Evolutionary conservation across 1,140 invertebrate genomes (phyloP).

Genomic region (Muscidifurax raptorellus): DNA sequence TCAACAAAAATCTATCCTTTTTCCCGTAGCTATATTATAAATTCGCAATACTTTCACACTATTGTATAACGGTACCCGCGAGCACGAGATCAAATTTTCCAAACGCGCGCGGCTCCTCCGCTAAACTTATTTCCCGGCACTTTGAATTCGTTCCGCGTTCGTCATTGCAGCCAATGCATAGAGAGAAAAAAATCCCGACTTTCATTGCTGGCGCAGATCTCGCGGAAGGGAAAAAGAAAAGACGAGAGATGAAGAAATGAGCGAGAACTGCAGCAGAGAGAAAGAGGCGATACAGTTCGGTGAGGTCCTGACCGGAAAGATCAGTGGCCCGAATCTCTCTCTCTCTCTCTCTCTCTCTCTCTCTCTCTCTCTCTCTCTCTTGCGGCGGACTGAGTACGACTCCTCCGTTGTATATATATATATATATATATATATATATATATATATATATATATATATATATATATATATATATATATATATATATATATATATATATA

Average conservation of each 20-base stretch:
- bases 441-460: neutral
- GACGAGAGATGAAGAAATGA: constrained; percentile 30
- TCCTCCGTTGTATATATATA: neutral
- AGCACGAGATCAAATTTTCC: no score
- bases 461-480: constrained; percentile 3
- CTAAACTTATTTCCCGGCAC: neutral
- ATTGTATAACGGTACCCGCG: no score
- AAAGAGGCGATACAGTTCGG: constrained; percentile 45
- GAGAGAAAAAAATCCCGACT: neutral
- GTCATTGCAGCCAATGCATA: neutral
- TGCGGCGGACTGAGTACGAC: neutral
- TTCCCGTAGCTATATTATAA: neutral
- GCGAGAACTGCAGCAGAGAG: neutral
- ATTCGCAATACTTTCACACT: neutral
- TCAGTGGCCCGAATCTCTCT: constrained; percentile 61
- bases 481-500: constrained; percentile 2
- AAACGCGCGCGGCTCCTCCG: no score
- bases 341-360: neutral
- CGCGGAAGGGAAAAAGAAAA: constrained; percentile 6
- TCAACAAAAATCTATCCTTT: no score
- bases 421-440: constrained; percentile 4
- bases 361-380: constrained; percentile 23
- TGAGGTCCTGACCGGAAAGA: constrained; percentile 54
- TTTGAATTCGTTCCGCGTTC: neutral
- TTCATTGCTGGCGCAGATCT: neutral